phyloP scores from a whole-genome alignment of 2,888 invertebrate species.

The Drosophila anceps region DNA sequence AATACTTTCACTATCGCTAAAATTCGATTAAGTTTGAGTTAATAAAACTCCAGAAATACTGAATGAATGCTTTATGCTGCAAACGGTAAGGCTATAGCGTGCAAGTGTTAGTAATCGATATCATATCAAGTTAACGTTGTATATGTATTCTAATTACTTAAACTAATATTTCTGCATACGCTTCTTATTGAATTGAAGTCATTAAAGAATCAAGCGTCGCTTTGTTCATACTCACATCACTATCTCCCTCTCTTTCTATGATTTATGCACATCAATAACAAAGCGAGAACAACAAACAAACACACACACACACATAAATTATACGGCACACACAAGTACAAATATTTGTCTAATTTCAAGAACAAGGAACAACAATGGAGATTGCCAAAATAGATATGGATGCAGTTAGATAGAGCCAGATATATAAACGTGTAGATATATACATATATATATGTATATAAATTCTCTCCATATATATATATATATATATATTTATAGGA shows the following conservation, averaged over 20 bases:
- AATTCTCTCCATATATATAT: neutral
- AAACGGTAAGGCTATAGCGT: too few relatives aligned
- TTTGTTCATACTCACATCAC: slow-evolving; percentile 3
- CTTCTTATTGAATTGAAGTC: slow-evolving; percentile 58
- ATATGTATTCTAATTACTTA: slow-evolving; percentile 23
- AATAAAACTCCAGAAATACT: neutral
- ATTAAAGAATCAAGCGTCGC: slow-evolving; percentile 28
- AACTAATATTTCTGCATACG: slow-evolving; percentile 18
- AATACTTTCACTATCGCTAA: too few relatives aligned
- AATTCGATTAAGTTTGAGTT: neutral
- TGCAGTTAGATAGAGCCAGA: slow-evolving; percentile 10
- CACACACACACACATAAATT: slow-evolving; percentile 48
- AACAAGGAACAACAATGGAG: slow-evolving; percentile 58
- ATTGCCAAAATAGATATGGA: slow-evolving; percentile 36
- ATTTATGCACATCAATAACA: slow-evolving; percentile 61
- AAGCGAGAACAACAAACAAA: slow-evolving; percentile 41
- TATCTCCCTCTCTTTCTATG: slow-evolving; percentile 20
- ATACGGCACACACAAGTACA: slow-evolving; percentile 57
- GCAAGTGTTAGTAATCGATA: slow-evolving; percentile 13
- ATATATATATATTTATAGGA: neutral
- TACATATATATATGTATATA: neutral
- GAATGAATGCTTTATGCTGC: too few relatives aligned
- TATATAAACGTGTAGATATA: neutral
- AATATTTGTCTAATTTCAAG: slow-evolving; percentile 75
- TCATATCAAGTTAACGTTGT: slow-evolving; percentile 5